Percentiles rank a stretch among this genome's conserved stretches.
Conservation (phyloP, 1,140 invertebrate genomes). For the Cotesia chilonis region DNA sequence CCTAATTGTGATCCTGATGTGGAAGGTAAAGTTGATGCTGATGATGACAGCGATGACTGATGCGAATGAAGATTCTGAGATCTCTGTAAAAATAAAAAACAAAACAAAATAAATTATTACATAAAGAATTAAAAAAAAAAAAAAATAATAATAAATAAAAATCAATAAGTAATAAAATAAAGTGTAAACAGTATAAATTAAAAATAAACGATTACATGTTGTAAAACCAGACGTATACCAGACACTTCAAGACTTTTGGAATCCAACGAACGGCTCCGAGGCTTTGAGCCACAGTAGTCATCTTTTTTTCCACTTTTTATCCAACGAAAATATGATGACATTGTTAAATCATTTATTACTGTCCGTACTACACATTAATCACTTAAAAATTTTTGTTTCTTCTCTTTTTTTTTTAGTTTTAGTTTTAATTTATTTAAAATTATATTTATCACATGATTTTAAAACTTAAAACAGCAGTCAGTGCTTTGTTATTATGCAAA, state of each 20-base stretch:
- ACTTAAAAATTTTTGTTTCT: not conserved
- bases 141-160: conserved; percentile 36
- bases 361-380: conserved; percentile 22
- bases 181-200: conserved; percentile 29
- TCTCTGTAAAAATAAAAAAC: conserved; percentile 69
- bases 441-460: not conserved
- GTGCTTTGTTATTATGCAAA: not conserved
- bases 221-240: conserved; percentile 72
- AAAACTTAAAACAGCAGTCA: not conserved
- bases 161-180: conserved; percentile 22
- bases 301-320: conserved; percentile 75
- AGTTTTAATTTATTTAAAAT: not conserved
- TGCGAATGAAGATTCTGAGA: conserved; percentile 70
- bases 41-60: conserved; percentile 54
- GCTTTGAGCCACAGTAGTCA: conserved; percentile 69
- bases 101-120: conserved; percentile 9
- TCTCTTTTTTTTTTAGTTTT: not conserved
- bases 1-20: not conserved
- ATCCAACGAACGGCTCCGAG: conserved; percentile 80
- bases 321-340: conserved; percentile 78
- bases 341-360: conserved; percentile 49
- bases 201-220: conserved; percentile 53
- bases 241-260: conserved; percentile 76
- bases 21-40: conserved; percentile 24
- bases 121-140: conserved; percentile 24